Evolutionary conservation across 2,888 invertebrate genomes (phyloP), one percentile per base, ranked within the genome.

Genomic region (Campoplex nolae): DNA sequence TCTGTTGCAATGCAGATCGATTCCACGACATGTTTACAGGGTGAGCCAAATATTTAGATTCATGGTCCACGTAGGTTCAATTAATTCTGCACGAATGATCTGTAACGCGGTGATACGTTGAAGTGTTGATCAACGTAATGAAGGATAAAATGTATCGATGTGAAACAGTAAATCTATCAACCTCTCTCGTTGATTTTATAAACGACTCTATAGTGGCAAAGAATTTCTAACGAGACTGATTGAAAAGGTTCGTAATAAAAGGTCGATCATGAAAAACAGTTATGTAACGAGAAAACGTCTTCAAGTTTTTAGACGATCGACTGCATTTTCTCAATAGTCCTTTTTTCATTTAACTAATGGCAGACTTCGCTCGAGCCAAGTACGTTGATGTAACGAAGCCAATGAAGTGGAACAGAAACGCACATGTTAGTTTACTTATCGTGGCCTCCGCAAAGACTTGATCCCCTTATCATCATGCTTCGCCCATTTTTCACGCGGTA

Each of bases 401-500:
- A 71, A 76, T 48, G 54, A 71, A 51, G 75, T 62, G 70, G 35
- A 32, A 58, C 73, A 65, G 35, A 28, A 85, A 65, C 51, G 51
- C 71, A 70, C 45, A 67, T 80, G 71, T 71, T 78, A 32, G 62
- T 35, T 42, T 73, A 42, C 42, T 48, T 48, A 35, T 32, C 18
- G 23, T 68, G 32, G 32, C 54, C 23, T 23, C 23, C 28, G n/a
- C 28, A 11, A 6, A 45, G 70, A 71, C 78, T 75, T 71, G 18
- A 65, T 62, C 58, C 73, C 74, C 67, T 83, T 35, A 35, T 85
- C 71, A 16, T 23, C 32, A 75, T 54, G 65, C 75, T 83, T 80
- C 70, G 83, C 82, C 58, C 78, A 68, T 75, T 67, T 38, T 32
- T 77, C 76, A 80, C 76, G 48, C 67, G 67, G 71, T 83, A 80